Evolutionary conservation across 2,113 vertebrate species (phyloP), one percentile per base, ranked within the genome.

Genomic region (Rhizomys pruinosus): DNA sequence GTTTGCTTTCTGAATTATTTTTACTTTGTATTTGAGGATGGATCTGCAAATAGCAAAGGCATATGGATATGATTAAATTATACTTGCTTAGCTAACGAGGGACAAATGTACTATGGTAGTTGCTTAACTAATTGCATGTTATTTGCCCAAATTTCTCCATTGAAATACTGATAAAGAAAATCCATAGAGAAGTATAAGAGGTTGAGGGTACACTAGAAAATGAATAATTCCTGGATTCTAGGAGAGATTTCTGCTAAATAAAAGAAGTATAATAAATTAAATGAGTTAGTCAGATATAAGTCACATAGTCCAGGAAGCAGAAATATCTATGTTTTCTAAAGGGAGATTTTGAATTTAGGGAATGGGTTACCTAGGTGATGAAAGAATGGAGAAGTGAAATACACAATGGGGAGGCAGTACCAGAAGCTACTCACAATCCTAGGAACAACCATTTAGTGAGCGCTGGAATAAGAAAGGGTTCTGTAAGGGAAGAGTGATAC

Each of bases 21-120:
- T 92, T 34, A 92, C 61, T 61, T 95, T 95, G 44, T 89, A 92
- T 94, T 89, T 85, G 69, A 68, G 42, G 78, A 73, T 61, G 64
- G 68, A 77, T 66, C 55, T 63, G 37, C 34, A 94, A 92, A 92
- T 90, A 96, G 95, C 20, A 89, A 61, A 81, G 37, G 32, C 84
- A 44, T 89, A 27, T 59, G 55, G 61, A 88, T 82, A 85, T 78
- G 92, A 92, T 84, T 81, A 90, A 81, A 92, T 95, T 95, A 92
- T 44, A 86, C 61, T 78, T 92, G 87, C 85, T 74, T 84, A 39
- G 91, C 17, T 73, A 93, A 29, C 47, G 63, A 86, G 64, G 66
- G 63, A 91, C 55, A 93, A 94, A 82, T 82, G 42, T 73, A 96
- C 86, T 88, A 78, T 57, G 57, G 72, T 81, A 88, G 44, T 20